Evolutionary conservation across 2,797 vertebrate genomes (phyloP).

Genomic region (Scarus forsteni): DNA sequence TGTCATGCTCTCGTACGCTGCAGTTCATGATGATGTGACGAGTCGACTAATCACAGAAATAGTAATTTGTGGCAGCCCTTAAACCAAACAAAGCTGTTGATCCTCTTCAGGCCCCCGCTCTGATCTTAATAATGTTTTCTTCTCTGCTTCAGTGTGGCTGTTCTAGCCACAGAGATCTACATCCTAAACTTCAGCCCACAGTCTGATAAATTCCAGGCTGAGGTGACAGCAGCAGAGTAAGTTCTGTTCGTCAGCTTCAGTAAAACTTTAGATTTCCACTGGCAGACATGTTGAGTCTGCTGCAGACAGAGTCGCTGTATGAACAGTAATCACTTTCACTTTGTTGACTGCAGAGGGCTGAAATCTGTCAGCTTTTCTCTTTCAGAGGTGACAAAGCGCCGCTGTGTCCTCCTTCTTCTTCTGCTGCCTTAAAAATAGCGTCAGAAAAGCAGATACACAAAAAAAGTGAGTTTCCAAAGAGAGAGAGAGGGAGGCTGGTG

Average conservation of each 20-base stretch:
- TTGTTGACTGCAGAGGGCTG: neutral
- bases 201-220: too few relatives aligned
- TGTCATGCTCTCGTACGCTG: too few relatives aligned
- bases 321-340: constrained; percentile 2
- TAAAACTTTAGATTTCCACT: neutral
- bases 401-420: neutral
- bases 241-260: neutral
- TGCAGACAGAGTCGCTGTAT: neutral
- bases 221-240: too few relatives aligned
- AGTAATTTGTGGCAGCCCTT: too few relatives aligned
- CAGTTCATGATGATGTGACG: too few relatives aligned
- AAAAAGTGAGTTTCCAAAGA: constrained; percentile 1
- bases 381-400: constrained; percentile 12
- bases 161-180: too few relatives aligned
- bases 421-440: constrained; percentile 1
- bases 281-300: neutral
- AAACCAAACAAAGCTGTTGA: too few relatives aligned
- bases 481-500: neutral
- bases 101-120: too few relatives aligned
- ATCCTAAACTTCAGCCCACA: too few relatives aligned
- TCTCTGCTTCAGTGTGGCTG: too few relatives aligned
- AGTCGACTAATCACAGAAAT: too few relatives aligned
- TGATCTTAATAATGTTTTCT: too few relatives aligned
- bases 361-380: constrained; percentile 1
- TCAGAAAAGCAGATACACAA: neutral